These are phyloP conservation scores for Therioaphis trifolii DNA, from an alignment of 2,888 invertebrate species.

Conservation along the genomic window DNA sequence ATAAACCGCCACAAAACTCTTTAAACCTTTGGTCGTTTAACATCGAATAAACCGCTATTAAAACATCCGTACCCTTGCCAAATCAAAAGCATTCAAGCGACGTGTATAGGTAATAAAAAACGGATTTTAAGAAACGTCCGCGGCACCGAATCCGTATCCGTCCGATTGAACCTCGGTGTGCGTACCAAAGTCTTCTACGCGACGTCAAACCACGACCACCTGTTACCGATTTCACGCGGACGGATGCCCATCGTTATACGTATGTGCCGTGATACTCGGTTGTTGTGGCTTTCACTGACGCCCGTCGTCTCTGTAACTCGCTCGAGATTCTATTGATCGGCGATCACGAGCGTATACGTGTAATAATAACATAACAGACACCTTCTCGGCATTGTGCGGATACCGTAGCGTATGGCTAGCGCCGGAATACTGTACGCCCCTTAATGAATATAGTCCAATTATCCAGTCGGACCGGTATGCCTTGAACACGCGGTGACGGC, in stretches of 20 bases:
- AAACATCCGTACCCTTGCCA: no score
- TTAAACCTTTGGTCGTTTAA: no score
- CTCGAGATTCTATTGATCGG: not conserved
- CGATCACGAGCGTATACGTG: no score
- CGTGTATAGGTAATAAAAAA: no score
- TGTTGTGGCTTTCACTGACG: not conserved
- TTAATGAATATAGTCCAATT: constrained; percentile 47
- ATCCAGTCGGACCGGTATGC: constrained; percentile 31
- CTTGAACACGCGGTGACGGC: no score
- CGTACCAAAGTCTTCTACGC: not conserved
- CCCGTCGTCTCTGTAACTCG: not conserved
- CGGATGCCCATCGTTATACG: no score
- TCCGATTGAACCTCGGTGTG: not conserved
- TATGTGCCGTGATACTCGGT: no score
- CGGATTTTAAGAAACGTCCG: no score
- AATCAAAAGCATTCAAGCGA: no score
- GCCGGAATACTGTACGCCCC: constrained; percentile 30
- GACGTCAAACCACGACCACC: not conserved
- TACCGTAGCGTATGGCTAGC: constrained; percentile 23
- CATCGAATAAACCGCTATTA: no score
- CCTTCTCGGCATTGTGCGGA: not conserved
- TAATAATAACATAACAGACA: not conserved
- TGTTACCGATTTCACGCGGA: no score
- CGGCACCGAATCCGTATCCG: not conserved
- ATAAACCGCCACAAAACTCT: no score